phyloP scores from a whole-genome alignment of 2,113 vertebrate species.

The Heliornis fulica region DNA sequence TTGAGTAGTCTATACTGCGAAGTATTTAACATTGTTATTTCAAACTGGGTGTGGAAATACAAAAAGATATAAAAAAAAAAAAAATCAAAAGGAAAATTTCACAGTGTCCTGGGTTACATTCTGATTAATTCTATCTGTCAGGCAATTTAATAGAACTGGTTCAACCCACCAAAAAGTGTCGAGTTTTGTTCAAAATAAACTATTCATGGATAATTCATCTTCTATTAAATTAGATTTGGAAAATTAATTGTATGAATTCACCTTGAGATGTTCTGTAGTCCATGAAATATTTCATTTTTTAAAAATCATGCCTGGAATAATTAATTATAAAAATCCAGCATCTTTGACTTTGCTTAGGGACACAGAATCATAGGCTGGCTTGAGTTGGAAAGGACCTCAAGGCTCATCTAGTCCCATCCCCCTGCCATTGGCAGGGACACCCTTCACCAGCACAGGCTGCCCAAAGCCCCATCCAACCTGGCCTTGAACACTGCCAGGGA shows the following conservation, averaged over 20 bases:
- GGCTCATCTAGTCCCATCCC: too few relatives aligned
- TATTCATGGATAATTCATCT: background rate
- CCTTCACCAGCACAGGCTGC: too few relatives aligned
- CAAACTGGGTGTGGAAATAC: background rate
- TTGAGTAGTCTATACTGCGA: background rate
- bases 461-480: too few relatives aligned
- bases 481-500: too few relatives aligned
- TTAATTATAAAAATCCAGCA: background rate
- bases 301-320: background rate
- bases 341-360: background rate
- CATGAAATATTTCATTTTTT: background rate
- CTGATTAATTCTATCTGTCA: background rate
- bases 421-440: too few relatives aligned
- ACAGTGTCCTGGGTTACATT: background rate
- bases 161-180: background rate
- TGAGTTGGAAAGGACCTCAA: too few relatives aligned
- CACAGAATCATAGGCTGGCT: background rate
- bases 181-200: constrained; percentile 11
- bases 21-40: background rate
- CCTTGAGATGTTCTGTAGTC: background rate
- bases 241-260: background rate
- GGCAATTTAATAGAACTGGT: background rate
- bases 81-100: background rate
- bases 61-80: background rate
- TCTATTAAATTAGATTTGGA: background rate